A percentile compares a stretch with the other conserved stretches of the same genome.
Evolutionary conservation across 2,113 vertebrate genomes (phyloP).

Genomic region (Promerops cafer): DNA sequence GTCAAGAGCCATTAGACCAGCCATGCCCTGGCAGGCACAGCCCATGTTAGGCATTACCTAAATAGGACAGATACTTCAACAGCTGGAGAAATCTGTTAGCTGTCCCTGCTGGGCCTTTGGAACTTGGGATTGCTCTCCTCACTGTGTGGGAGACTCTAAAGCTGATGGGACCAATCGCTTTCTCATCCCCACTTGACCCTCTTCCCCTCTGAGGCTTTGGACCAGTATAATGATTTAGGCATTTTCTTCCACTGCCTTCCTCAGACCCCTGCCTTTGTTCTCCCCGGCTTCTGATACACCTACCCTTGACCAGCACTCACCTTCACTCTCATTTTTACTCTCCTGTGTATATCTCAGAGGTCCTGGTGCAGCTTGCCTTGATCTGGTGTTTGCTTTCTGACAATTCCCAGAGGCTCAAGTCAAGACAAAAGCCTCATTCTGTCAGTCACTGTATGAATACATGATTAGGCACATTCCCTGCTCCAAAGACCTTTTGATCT

Average conservation of each 20-base stretch:
- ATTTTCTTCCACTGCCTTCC: not conserved
- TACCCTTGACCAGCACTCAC: not conserved
- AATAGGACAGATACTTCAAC: not conserved
- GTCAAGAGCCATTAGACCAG: not conserved
- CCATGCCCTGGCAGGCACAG: not conserved
- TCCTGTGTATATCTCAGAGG: not conserved
- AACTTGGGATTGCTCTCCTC: not conserved
- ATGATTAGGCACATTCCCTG: not conserved
- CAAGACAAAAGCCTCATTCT: slow-evolving; percentile 18
- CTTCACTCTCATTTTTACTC: not conserved
- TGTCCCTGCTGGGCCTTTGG: not conserved
- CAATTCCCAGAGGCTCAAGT: not conserved
- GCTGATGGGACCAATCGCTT: not conserved
- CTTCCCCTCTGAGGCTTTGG: not conserved
- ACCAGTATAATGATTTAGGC: not conserved
- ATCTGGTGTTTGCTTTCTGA: not conserved
- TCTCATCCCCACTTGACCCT: not conserved
- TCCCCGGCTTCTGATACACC: rapidly evolving
- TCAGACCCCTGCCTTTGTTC: not conserved
- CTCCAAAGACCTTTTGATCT: not conserved
- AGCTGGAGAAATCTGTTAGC: not conserved
- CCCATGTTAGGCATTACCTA: not conserved
- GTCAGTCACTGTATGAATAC: not conserved
- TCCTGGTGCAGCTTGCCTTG: not conserved
- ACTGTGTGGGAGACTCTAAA: not conserved